Evolutionary conservation across 1,140 invertebrate genomes (phyloP).

Genomic region (Ostrea denselamellosa): DNA sequence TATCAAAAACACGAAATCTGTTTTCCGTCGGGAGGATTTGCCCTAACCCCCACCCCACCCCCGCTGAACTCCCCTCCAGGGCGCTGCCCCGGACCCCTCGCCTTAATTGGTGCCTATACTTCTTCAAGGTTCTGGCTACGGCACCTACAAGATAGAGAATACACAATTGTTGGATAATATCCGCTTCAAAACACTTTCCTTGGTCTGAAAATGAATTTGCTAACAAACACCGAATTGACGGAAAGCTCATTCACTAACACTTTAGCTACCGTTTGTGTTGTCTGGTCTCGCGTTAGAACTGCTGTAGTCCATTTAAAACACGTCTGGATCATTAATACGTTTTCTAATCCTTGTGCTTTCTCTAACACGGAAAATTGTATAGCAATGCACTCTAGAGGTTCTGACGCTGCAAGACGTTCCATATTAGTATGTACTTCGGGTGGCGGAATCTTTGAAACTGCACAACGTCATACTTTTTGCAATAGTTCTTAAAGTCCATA

Average conservation of each 20-base stretch:
- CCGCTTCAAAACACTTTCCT: constrained; percentile 48
- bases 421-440: constrained; percentile 38
- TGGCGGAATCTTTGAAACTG: constrained; percentile 35
- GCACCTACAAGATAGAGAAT: no score
- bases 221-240: constrained; percentile 20
- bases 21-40: no score
- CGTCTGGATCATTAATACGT: constrained; percentile 58
- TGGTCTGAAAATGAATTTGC: constrained; percentile 42
- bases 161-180: no score
- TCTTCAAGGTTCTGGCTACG: no score
- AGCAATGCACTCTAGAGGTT: constrained; percentile 52
- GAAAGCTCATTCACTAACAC: constrained; percentile 26
- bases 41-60: no score
- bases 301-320: no score
- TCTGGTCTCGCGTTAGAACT: no score
- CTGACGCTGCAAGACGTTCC: constrained; percentile 46
- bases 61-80: no score
- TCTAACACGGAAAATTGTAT: constrained; percentile 51
- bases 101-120: no score
- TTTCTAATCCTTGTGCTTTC: constrained; percentile 51
- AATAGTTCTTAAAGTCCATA: constrained; percentile 36
- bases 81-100: no score
- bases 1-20: no score
- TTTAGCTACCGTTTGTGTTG: no score
- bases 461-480: constrained; percentile 48